Evolutionary conservation across 2,797 vertebrate genomes (phyloP), one percentile per base, ranked within the genome.

Genomic region (Chaunax sp.): DNA sequence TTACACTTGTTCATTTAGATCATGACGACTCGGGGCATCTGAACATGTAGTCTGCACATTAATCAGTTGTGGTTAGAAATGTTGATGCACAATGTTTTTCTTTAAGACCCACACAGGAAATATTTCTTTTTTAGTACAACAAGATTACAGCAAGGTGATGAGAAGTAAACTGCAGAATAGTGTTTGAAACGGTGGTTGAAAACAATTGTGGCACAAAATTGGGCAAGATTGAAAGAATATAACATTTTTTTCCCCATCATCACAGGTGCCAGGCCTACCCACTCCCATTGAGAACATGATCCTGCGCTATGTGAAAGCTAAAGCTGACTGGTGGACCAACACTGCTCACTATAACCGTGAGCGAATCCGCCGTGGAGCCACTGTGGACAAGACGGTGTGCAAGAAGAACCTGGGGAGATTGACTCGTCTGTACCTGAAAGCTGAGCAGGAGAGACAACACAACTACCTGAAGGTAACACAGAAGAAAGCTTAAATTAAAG

Each of bases 211-310:
- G 3, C 35, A 37, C 28, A 4, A 6, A 6, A 3, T 6, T n/a
- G n/a, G n/a, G n/a, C n/a, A n/a, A n/a, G 22, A 1, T 6, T n/a
- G 3, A 47, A 12, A 4, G 5, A 44, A 15, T 46, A 0, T 25
- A 30, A 3, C 19, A 13, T 46, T 3, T 13, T 28, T 44, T 13
- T 1, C 20, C 25, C 2, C 1, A 2, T 64, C 18, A 11, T 57
- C 58, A 22, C 68, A 99, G 98, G 98, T 99, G 22, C 98, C 98
- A 0, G 98, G 98, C 6, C 93, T 99, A 51, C 98, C 98, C 45
- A 99, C 98, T 23, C 98, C 98, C 26, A 99, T 99, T 62, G 98
- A 99, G 88, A 99, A 99, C 92, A 99, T 99, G 98, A 99, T 99
- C 88, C 90, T 99, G 87, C 95, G 98, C 19, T 99, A 99, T 0